phyloP scores from a whole-genome alignment of 2,113 vertebrate genomes.

The Zingel zingel region DNA sequence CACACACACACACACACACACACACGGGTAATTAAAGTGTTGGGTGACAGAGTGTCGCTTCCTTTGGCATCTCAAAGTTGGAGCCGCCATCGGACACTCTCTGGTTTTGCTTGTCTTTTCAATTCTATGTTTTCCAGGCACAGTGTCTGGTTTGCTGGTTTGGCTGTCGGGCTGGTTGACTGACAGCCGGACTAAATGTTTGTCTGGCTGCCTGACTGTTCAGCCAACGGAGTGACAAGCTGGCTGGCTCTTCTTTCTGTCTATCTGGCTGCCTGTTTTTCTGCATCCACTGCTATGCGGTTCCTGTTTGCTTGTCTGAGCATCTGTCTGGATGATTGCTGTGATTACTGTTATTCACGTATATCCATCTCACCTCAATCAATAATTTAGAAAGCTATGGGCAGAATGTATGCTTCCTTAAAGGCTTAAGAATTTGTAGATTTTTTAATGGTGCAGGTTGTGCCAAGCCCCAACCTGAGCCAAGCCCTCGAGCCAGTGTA shows the following conservation, averaged over 20 bases:
- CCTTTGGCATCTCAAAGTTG: slow-evolving; percentile 57
- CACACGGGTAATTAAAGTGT: slow-evolving; percentile 71
- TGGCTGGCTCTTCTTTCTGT: neutral
- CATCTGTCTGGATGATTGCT: slow-evolving; percentile 10
- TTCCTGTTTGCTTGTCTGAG: neutral
- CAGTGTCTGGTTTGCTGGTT: slow-evolving; percentile 25
- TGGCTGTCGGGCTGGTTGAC: slow-evolving; percentile 20
- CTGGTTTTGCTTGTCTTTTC: slow-evolving; percentile 36
- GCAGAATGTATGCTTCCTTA: slow-evolving; percentile 45
- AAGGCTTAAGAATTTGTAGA: slow-evolving; percentile 49
- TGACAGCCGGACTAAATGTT: slow-evolving; percentile 47
- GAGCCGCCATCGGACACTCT: slow-evolving; percentile 44
- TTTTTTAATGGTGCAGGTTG: slow-evolving; percentile 49
- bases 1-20: slow-evolving; percentile 30
- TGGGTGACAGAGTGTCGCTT: slow-evolving; percentile 71
- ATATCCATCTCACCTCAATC: slow-evolving; percentile 13
- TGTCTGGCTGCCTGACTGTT: slow-evolving; percentile 31
- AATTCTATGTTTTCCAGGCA: slow-evolving; percentile 20
- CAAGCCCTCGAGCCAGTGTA: slow-evolving; percentile 59
- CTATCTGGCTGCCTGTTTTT: neutral
- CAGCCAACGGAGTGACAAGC: slow-evolving; percentile 16
- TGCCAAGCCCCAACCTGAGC: slow-evolving; percentile 65
- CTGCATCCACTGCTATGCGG: neutral
- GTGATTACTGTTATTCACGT: neutral
- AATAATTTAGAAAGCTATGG: slow-evolving; percentile 33